Base-by-base conservation (phyloP, 2,797 vertebrate species). In the Anguilla megastoma region DNA sequence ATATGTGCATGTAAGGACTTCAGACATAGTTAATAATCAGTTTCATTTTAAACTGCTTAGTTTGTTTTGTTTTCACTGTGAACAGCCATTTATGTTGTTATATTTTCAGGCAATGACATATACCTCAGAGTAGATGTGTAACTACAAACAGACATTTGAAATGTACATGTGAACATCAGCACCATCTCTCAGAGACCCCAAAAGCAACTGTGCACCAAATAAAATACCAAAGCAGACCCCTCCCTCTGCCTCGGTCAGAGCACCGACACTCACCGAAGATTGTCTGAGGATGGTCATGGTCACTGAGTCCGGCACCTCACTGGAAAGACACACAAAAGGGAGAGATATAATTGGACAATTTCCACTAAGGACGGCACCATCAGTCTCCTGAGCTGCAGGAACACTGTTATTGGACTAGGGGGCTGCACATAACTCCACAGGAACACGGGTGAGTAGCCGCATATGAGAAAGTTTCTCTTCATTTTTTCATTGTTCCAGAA, bases 271-370 rank as follows among this genome's bases (percentile, higher is more conserved):
- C 90, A 97, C 96, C 88, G 95, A 96, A 0, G 96, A 95, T 94
- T 97, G 97, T 92, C 98, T 97, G 91, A 98, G 95, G 91, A 99
- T 90, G 0, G 98, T 99, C 93, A 99, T 92, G 48, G 94, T 96
- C 89, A 99, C 95, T 90, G 97, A 96, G 24, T 98, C 98, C 74
- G 96, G 96, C 10, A 97, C 95, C 86, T 98, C 96, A 94, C 98
- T 99, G 95, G 33, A 66, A 1, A 33, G 74, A 90, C 66, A 93
- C 14, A 74, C 9, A 85, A 2, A 2, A 12, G 83, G 7, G 52
- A 8, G 16, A 27, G 8, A 71, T 0, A 1, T 79, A 16, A 86
- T 54, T 60, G 69, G 69, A 66, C 87, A 63, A 88, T 87, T 89
- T 86, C 89, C 91, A 90, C 86, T 91, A 90, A 71, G 66, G 27